Conservation (phyloP, 2,797 vertebrate species). For the Pristis pectinata region DNA sequence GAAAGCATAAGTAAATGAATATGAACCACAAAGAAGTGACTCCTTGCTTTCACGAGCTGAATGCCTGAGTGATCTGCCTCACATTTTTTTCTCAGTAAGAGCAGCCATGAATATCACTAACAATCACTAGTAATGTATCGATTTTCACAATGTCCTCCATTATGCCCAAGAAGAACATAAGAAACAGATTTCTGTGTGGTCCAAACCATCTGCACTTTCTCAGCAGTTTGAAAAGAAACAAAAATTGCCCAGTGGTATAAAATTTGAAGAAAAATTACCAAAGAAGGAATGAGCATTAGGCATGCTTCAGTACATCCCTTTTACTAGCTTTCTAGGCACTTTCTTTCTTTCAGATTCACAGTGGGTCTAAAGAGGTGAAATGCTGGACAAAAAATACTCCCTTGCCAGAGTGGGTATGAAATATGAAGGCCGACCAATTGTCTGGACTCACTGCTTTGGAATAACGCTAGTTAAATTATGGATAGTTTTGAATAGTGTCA, state of each 20-base stretch:
- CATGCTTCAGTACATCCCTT: constrained; percentile 64
- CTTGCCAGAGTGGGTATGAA: constrained; percentile 77
- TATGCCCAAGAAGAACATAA: constrained; percentile 45
- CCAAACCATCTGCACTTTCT: constrained; percentile 62
- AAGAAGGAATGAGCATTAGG: constrained; percentile 63
- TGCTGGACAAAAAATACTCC: constrained; percentile 62
- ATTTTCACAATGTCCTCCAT: constrained; percentile 38
- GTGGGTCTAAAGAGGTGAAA: constrained; percentile 67
- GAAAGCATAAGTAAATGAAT: constrained; percentile 37
- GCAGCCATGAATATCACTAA: constrained; percentile 37
- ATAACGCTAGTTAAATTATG: constrained; percentile 95
- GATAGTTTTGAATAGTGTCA: constrained; percentile 89
- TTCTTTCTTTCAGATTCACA: constrained; percentile 68
- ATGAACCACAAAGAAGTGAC: constrained; percentile 37
- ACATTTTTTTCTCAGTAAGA: constrained; percentile 28
- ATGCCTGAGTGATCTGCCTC: constrained; percentile 33
- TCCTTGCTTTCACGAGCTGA: constrained; percentile 35
- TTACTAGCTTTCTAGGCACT: constrained; percentile 61
- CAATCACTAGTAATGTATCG: constrained; percentile 38
- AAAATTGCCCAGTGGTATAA: constrained; percentile 63
- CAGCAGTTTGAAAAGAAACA: constrained; percentile 62
- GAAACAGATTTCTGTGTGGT: constrained; percentile 50
- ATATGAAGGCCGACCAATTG: constrained; percentile 73
- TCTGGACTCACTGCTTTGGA: constrained; percentile 67
- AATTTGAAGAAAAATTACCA: constrained; percentile 69